phyloP scores from a whole-genome alignment of 2,113 vertebrate species.

The Bombycilla garrulus region DNA sequence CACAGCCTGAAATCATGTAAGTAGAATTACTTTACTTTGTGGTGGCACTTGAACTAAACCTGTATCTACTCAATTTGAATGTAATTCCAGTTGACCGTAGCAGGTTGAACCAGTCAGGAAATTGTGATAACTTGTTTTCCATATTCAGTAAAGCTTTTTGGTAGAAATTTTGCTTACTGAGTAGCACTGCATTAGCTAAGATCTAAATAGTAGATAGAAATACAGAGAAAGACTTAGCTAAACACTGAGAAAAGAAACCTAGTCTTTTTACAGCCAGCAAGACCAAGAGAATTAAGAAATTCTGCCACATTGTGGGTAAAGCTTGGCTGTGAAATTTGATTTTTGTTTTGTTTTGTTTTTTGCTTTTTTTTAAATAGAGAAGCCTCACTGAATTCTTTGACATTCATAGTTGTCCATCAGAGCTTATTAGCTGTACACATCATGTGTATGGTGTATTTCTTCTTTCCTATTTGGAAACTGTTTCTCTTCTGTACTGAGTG shows the following conservation, averaged over 20 bases:
- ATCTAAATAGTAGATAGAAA: neutral
- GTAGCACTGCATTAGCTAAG: neutral
- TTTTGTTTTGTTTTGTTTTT: neutral
- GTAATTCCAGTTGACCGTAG: neutral
- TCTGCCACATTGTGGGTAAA: neutral
- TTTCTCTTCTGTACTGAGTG: neutral
- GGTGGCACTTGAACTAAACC: neutral
- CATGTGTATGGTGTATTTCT: neutral
- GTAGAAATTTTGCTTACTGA: neutral
- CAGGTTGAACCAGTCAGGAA: neutral
- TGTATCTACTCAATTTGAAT: neutral
- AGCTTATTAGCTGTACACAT: neutral
- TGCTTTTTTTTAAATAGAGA: neutral
- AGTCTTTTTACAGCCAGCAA: neutral
- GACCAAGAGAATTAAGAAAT: neutral
- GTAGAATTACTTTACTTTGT: slow-evolving; percentile 17
- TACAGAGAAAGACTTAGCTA: neutral
- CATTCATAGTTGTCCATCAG: neutral
- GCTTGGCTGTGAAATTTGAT: neutral
- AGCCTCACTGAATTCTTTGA: neutral
- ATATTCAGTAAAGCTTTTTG: neutral
- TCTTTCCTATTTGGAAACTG: neutral
- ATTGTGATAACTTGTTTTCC: neutral
- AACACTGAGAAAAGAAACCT: neutral
- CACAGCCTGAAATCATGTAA: slow-evolving; percentile 56